Conservation (phyloP, 23 tunicate genomes). For the Ciona savignyi region DNA sequence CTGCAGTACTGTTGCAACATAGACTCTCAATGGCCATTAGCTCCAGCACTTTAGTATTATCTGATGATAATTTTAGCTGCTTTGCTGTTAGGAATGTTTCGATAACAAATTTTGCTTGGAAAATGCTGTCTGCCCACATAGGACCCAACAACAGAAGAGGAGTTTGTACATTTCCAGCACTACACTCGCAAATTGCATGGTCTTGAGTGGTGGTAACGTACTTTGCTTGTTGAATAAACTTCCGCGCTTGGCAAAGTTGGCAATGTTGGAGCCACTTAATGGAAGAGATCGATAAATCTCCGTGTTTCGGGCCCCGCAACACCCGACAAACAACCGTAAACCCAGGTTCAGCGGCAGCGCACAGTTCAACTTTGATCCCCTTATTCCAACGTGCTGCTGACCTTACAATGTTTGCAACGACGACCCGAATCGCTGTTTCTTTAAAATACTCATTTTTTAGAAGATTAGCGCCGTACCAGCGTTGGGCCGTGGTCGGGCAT, state of each 20-base stretch:
- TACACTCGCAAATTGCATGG: constrained; percentile 6
- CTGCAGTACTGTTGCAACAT: constrained; percentile 17
- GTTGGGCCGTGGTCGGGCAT: constrained; percentile 44
- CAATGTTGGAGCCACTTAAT: constrained; percentile 55
- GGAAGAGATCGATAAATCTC: constrained; percentile 12
- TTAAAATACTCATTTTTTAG: constrained; percentile 53
- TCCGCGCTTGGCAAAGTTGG: constrained; percentile 44
- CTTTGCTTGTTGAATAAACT: constrained; percentile 8
- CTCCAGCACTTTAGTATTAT: not conserved
- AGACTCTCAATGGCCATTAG: constrained; percentile 41
- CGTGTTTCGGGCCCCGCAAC: constrained; percentile 47
- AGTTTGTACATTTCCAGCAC: not conserved
- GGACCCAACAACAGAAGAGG: constrained; percentile 73
- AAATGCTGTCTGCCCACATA: constrained; percentile 46
- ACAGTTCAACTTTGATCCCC: constrained; percentile 45
- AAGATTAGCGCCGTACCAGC: constrained; percentile 51
- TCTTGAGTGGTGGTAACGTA: constrained; percentile 2
- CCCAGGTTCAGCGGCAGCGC: constrained; percentile 31
- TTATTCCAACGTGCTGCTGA: constrained; percentile 71
- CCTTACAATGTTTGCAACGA: constrained; percentile 42
- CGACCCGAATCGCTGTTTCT: constrained; percentile 52
- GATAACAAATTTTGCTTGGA: constrained; percentile 28
- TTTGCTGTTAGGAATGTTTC: not conserved
- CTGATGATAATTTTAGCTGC: not conserved
- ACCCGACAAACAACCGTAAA: constrained; percentile 47